A percentile compares a stretch with the other conserved stretches of the same genome.
phyloP scores from a whole-genome alignment of 2,113 vertebrate genomes.

The Galbula dea region DNA sequence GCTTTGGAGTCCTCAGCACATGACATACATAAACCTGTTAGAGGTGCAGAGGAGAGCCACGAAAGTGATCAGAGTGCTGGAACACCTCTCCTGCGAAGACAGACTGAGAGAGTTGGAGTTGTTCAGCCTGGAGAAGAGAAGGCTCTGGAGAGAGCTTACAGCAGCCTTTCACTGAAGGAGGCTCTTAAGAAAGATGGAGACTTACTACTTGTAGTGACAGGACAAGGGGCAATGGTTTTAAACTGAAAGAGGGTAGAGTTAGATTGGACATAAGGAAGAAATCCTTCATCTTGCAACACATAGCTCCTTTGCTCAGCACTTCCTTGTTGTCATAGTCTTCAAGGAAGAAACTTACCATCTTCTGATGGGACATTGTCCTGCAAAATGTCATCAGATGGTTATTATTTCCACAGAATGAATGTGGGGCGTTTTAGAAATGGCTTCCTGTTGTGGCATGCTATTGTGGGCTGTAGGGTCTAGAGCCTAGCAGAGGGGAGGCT shows the following conservation, averaged over 20 bases:
- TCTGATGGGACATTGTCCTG: neutral
- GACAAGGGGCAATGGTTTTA: neutral
- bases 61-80: rapidly evolving
- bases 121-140: neutral
- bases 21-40: rapidly evolving
- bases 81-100: too few relatives aligned
- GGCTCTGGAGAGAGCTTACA: neutral
- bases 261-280: neutral
- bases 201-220: neutral
- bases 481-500: too few relatives aligned
- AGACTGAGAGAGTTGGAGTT: neutral
- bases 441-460: neutral
- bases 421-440: rapidly evolving
- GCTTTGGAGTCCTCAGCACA: too few relatives aligned
- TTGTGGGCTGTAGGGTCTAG: too few relatives aligned
- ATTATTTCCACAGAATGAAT: neutral
- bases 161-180: rapidly evolving
- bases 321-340: neutral
- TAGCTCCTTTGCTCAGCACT: neutral
- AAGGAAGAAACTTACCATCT: neutral
- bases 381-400: neutral
- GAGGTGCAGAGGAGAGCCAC: neutral
- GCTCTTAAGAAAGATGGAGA: neutral
- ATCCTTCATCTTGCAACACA: neutral
- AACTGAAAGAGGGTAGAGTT: neutral